Percentiles rank a stretch among this genome's conserved stretches.
Evolutionary conservation across 2,888 invertebrate species (phyloP).

Genomic region (Abrostola triplasia): DNA sequence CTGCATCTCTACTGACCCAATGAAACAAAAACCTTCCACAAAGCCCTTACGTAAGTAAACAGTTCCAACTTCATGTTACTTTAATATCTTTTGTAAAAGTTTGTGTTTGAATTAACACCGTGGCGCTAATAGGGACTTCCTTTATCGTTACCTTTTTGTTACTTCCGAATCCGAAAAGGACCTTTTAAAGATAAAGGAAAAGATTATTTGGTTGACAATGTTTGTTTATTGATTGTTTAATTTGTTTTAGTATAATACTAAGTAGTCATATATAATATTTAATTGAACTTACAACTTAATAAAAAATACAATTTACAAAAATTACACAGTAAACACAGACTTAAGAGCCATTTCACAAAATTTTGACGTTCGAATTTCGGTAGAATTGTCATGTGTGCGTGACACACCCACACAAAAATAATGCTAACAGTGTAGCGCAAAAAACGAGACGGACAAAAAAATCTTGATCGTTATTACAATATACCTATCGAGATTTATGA

Average conservation of each 20-base stretch:
- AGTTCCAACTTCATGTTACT: background rate
- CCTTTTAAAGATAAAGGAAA: conserved; percentile 8
- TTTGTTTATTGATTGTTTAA: background rate
- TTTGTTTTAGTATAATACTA: background rate
- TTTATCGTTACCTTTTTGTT: conserved; percentile 34
- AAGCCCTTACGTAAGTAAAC: conserved; percentile 1
- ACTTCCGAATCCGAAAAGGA: conserved; percentile 49
- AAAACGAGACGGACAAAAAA: too few species aligned
- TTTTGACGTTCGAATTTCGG: too few species aligned
- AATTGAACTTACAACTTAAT: background rate
- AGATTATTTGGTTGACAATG: background rate
- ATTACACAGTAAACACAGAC: background rate
- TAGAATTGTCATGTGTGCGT: too few species aligned
- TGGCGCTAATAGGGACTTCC: conserved; percentile 41
- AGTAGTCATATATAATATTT: background rate
- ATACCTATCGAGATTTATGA: too few species aligned
- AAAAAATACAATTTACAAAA: background rate
- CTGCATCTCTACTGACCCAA: conserved; percentile 11
- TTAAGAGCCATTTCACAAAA: too few species aligned
- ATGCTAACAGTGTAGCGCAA: too few species aligned
- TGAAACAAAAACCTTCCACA: background rate
- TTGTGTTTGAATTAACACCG: conserved; percentile 40
- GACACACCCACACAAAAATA: too few species aligned
- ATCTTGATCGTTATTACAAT: too few species aligned
- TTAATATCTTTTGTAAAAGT: conserved; percentile 21